phyloP scores from a whole-genome alignment of 2,797 vertebrate species.

The Xenopus petersii region DNA sequence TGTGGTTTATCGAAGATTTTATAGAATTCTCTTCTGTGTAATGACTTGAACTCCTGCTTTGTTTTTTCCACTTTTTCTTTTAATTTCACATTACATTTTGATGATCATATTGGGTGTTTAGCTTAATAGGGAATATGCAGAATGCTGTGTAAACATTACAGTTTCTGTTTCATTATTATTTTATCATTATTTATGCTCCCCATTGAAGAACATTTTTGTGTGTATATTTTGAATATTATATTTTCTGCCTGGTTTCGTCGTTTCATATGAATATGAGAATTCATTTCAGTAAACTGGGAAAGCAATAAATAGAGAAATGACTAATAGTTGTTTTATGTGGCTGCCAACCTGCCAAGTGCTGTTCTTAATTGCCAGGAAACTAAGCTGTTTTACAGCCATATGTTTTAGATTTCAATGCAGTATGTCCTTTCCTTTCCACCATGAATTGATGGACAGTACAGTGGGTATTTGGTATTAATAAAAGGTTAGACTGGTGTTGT shows the following conservation, averaged over 20 bases:
- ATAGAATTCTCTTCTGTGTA: background rate
- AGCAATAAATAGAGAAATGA: slow-evolving; percentile 71
- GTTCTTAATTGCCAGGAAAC: slow-evolving; percentile 79
- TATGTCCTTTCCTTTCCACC: slow-evolving; percentile 69
- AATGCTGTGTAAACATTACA: no score
- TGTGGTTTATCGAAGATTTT: background rate
- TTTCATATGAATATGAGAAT: slow-evolving; percentile 66
- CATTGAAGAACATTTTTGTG: background rate
- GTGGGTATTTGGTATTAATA: slow-evolving; percentile 54
- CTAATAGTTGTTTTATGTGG: slow-evolving; percentile 73
- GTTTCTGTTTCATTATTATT: background rate
- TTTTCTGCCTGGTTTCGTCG: slow-evolving; percentile 57
- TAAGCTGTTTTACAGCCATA: slow-evolving; percentile 70
- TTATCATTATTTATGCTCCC: background rate
- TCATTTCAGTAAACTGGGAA: slow-evolving; percentile 71
- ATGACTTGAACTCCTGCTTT: background rate
- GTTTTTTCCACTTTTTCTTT: background rate
- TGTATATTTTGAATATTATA: background rate
- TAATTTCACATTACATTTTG: background rate
- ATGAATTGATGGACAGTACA: slow-evolving; percentile 64
- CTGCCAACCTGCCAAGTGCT: slow-evolving; percentile 74
- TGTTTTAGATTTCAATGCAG: slow-evolving; percentile 73
- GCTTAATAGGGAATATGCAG: no score
- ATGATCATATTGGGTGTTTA: no score
- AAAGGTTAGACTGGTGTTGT: slow-evolving; percentile 8